phyloP scores from a whole-genome alignment of 1,140 invertebrate species.

The Muscidifurax raptorellus region DNA sequence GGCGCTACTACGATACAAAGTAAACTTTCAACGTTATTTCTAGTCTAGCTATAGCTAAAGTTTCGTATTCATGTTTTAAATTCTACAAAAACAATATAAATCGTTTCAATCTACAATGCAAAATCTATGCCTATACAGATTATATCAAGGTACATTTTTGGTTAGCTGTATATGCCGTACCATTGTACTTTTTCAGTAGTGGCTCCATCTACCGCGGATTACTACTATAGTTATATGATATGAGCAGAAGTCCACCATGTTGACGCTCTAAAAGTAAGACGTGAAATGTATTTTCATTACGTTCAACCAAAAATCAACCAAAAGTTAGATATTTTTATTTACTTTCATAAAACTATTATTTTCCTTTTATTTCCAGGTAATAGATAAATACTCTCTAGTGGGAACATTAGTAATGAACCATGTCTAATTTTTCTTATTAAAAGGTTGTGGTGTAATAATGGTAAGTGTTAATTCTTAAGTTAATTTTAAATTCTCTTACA shows the following conservation, averaged over 20 bases:
- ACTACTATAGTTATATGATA: neutral
- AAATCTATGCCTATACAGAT: too few relatives aligned
- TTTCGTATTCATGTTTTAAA: too few relatives aligned
- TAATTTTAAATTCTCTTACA: neutral
- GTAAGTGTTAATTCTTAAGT: neutral
- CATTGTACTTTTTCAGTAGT: conserved; percentile 20
- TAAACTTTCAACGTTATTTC: too few relatives aligned
- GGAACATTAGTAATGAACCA: neutral
- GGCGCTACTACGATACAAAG: too few relatives aligned
- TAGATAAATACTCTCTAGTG: neutral
- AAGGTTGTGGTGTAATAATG: neutral
- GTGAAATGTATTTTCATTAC: neutral
- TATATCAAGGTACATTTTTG: neutral
- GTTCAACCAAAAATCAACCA: neutral
- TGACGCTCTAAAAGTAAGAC: conserved; percentile 22
- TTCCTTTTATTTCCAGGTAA: neutral
- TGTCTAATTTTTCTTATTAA: neutral
- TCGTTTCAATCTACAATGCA: too few relatives aligned
- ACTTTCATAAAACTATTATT: neutral
- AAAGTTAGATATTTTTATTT: neutral
- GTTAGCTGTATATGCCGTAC: neutral
- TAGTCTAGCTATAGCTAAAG: too few relatives aligned
- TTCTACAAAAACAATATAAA: too few relatives aligned
- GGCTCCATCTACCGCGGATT: conserved; percentile 10
- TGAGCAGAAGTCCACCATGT: conserved; percentile 3